Conservation (phyloP, 2,113 vertebrate species). For the Phalacrocorax pelagicus region DNA sequence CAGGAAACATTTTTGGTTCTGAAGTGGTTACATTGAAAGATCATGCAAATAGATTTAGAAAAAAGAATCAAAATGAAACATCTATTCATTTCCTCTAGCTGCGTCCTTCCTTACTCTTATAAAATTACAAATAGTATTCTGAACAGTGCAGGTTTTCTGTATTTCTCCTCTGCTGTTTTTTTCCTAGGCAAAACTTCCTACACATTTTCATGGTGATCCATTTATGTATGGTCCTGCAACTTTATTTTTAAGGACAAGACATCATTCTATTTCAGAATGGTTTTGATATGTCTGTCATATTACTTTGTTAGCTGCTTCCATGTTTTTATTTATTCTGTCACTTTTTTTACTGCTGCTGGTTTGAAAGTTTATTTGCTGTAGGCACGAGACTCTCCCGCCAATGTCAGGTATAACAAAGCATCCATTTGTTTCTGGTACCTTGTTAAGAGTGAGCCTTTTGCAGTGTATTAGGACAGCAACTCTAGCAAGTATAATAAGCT, state of each 20-base stretch:
- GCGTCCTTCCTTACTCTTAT: neutral
- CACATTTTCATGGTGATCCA: fast-evolving
- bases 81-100: neutral
- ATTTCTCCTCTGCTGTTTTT: neutral
- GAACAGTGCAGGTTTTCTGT: neutral
- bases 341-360: neutral
- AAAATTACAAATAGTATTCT: neutral
- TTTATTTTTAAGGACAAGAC: neutral
- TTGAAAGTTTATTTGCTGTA: neutral
- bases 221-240: neutral
- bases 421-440: neutral
- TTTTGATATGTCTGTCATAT: neutral
- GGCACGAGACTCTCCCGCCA: fast-evolving
- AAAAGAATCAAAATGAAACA: neutral
- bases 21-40: neutral
- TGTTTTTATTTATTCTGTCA: neutral
- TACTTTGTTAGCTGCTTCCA: neutral
- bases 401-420: fast-evolving
- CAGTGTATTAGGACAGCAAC: neutral
- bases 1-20: neutral
- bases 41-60: neutral
- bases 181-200: neutral
- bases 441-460: neutral
- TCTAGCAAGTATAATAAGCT: fast-evolving
- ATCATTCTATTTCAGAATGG: neutral